Conservation (phyloP, 2,113 vertebrate genomes). For the Callionymus lyra region DNA sequence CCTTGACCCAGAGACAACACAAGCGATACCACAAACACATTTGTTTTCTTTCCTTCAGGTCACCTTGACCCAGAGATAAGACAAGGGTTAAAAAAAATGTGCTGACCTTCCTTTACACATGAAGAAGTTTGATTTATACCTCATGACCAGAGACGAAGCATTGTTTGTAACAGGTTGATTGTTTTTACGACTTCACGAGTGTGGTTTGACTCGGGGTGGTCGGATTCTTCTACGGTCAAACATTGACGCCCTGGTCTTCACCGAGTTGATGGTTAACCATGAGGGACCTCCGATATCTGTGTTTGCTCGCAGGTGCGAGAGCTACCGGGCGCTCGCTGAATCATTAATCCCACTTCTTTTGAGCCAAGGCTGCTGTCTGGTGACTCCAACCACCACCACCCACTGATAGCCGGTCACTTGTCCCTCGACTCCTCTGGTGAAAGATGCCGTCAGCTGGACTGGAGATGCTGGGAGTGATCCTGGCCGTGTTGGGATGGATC, state of each 20-base stretch:
- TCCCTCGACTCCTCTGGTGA: background rate
- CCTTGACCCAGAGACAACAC: no score
- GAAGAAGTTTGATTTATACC: no score
- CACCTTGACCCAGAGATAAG: no score
- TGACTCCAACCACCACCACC: conserved; percentile 3
- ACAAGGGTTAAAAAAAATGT: no score
- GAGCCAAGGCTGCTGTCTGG: conserved; percentile 22
- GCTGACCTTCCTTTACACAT: no score
- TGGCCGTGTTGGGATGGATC: conserved; percentile 80
- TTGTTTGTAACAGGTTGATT: no score
- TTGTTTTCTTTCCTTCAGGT: no score
- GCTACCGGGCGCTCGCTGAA: conserved; percentile 35
- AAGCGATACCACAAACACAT: no score
- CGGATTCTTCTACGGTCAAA: conserved; percentile 13
- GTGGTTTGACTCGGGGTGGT: background rate
- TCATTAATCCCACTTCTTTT: conserved; percentile 49
- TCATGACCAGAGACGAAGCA: no score
- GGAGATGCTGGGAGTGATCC: conserved; percentile 76
- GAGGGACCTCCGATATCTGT: conserved; percentile 24
- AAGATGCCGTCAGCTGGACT: conserved; percentile 74
- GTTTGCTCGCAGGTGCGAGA: conserved; percentile 43
- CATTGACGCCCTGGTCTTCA: conserved; percentile 31
- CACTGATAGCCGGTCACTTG: no score
- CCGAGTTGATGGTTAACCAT: conserved; percentile 60
- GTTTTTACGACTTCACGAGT: no score